Evolutionary conservation across 1,140 invertebrate species (phyloP), one percentile per base, ranked within the genome.

Genomic region (Drosophila murphyi): DNA sequence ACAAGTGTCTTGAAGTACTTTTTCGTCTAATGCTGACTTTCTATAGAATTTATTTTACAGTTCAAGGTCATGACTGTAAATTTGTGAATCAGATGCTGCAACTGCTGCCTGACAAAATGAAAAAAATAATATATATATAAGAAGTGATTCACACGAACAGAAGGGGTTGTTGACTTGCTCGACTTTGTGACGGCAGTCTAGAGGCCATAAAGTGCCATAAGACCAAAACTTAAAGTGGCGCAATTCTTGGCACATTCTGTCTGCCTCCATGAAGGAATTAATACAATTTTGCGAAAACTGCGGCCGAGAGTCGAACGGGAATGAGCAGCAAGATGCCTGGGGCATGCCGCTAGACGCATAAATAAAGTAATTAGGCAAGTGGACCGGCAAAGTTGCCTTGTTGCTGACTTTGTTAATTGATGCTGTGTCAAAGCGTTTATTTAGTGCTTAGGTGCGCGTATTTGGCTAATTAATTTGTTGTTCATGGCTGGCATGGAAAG

Each of bases 321-420:
- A 20, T 1, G 20, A 20, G 20, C 20, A 20, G 41, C 12, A 52
- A 12, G n/a, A 48, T 7, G 45, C 34, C 45, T 45, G 48, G 34
- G 54, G 54, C 34, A 31, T 59, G 29, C 47, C 39, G 63, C 68
- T 43, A 60, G 12, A 31, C 70, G 85, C 78, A 88, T 83, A 89
- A 88, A 89, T 88, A 80, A 89, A 89, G 85, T 83, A 88, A 88
- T 88, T 88, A 88, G 83, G 70, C 72, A 55, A 82, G 56, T 71
- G 52, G 37, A 48, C 28, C 7, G 28, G 7, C n/a, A 12, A n/a
- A 35, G 50, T 54, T 34, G 41, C 43, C 76, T 73, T 77, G 61
- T 77, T 69, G 45, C 47, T 47, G 47, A 75, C 68, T 75, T 73
- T 70, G 70, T 76, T 88, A 88, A 88, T 88, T 83, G 83, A 80